These are phyloP conservation scores for Callospermophilus lateralis DNA, from an alignment of 2,113 vertebrate species.

Conservation along the genomic window DNA sequence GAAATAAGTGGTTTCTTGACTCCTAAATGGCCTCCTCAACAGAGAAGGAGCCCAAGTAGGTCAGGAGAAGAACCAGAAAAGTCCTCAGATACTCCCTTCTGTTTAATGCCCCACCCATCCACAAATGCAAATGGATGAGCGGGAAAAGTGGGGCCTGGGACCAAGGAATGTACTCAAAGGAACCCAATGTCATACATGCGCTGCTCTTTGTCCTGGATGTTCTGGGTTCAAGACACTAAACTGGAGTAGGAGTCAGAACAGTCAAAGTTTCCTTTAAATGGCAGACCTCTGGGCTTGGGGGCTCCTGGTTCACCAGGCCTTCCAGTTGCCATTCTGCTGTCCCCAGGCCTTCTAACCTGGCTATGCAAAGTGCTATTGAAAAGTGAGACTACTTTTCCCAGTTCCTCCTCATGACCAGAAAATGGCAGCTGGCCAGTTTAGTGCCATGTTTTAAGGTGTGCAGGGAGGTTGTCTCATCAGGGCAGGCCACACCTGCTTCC, in stretches of 20 bases:
- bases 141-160: background rate
- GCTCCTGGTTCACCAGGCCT: background rate
- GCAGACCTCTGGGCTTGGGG: background rate
- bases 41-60: background rate
- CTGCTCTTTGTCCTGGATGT: background rate
- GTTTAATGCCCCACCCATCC: background rate
- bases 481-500: background rate
- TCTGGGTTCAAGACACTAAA: background rate
- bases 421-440: background rate
- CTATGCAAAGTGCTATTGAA: background rate
- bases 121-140: fast-evolving
- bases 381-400: background rate
- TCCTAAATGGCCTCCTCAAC: background rate
- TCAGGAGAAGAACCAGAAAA: background rate
- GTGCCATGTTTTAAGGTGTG: background rate
- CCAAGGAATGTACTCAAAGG: background rate
- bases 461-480: background rate
- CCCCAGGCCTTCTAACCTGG: background rate
- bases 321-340: background rate
- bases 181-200: fast-evolving
- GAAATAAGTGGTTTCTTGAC: conserved; percentile 35
- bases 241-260: background rate
- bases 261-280: background rate
- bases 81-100: background rate
- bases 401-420: conserved; percentile 7